Conservation (phyloP, 1,140 invertebrate genomes). For the Drosophila ananassae region DNA sequence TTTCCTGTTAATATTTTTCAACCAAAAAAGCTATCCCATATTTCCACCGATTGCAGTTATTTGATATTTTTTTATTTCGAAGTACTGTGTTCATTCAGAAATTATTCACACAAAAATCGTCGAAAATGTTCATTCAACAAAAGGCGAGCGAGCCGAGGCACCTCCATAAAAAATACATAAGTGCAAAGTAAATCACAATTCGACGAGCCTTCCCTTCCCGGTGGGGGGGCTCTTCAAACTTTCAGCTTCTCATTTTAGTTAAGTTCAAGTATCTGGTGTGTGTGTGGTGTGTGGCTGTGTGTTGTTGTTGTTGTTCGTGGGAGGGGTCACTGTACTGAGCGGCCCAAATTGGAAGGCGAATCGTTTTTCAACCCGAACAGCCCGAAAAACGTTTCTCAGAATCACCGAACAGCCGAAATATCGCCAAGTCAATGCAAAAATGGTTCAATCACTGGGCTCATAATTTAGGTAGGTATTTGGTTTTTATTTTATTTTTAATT, state of each 20-base stretch:
- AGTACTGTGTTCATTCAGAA: constrained; percentile 49
- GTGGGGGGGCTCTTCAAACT: not conserved
- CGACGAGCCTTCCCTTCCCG: constrained; percentile 19
- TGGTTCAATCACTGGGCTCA: constrained; percentile 22
- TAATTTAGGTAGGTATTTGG: constrained; percentile 7
- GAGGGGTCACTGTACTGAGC: constrained; percentile 67
- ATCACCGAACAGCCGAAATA: constrained; percentile 49
- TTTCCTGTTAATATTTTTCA: constrained; percentile 31
- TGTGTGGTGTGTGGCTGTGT: too few relatives aligned
- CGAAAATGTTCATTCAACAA: constrained; percentile 49
- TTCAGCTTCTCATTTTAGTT: not conserved
- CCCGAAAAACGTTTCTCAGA: constrained; percentile 58
- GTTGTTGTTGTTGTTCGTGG: constrained; percentile 38
- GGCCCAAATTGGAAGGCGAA: constrained; percentile 40
- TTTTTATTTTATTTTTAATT: not conserved
- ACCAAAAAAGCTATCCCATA: constrained; percentile 24
- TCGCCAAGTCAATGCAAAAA: constrained; percentile 54
- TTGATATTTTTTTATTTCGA: constrained; percentile 30
- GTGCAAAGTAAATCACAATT: constrained; percentile 52
- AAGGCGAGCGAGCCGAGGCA: constrained; percentile 9
- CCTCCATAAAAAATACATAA: constrained; percentile 25
- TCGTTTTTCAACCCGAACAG: constrained; percentile 54
- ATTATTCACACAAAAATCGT: constrained; percentile 51
- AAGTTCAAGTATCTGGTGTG: constrained; percentile 4
- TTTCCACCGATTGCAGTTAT: constrained; percentile 44